A percentile compares a stretch with the other conserved stretches of the same genome.
These are phyloP conservation scores for Homarus gammarus DNA, from an alignment of 2,888 invertebrate genomes.

Conservation along the genomic window DNA sequence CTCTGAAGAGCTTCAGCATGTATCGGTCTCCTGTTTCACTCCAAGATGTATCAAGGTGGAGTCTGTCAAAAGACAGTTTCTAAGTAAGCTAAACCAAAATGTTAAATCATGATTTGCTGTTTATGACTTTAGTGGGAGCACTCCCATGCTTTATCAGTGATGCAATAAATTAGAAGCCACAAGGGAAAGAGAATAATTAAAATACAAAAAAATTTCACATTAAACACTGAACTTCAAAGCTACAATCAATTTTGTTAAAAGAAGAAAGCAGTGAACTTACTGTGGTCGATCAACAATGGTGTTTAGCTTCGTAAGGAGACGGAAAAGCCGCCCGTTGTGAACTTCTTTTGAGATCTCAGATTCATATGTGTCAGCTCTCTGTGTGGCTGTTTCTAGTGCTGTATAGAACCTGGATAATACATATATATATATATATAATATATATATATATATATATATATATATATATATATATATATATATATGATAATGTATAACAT, in stretches of 20 bases:
- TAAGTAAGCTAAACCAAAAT: neutral
- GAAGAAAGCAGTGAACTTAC: conserved; percentile 82
- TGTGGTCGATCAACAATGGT: conserved; percentile 97
- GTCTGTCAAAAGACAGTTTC: conserved; percentile 81
- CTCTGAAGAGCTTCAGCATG: conserved; percentile 98
- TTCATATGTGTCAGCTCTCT: conserved; percentile 92
- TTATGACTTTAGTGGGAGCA: too few relatives aligned
- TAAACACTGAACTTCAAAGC: too few relatives aligned
- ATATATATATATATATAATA: too few relatives aligned
- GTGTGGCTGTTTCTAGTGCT: conserved; percentile 93
- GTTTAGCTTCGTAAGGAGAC: conserved; percentile 93
- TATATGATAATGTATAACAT: too few relatives aligned
- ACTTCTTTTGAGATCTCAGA: conserved; percentile 94
- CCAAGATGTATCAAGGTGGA: conserved; percentile 96
- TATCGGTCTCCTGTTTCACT: conserved; percentile 99
- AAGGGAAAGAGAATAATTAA: too few relatives aligned
- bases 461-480: too few relatives aligned
- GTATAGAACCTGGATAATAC: conserved; percentile 92
- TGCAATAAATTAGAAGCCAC: too few relatives aligned
- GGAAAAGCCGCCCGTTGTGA: conserved; percentile 95
- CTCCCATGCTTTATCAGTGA: too few relatives aligned
- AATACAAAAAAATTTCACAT: too few relatives aligned
- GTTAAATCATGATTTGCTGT: neutral
- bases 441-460: too few relatives aligned
- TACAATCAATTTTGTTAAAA: too few relatives aligned